Conservation (phyloP, 2,113 vertebrate species). For the Phocoena phocoena region DNA sequence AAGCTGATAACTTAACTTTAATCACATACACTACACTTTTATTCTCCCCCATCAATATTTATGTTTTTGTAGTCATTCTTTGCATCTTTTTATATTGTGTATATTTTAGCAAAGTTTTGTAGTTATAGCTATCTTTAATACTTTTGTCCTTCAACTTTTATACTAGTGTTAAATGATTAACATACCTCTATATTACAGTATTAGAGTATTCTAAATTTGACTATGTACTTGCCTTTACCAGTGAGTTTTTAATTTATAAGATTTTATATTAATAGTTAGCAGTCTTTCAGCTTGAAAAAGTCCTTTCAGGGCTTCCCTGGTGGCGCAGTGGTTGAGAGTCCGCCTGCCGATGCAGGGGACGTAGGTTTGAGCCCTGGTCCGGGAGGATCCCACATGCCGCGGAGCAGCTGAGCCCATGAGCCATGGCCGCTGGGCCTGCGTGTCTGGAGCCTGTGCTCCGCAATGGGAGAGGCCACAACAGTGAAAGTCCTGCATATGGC, state of each 20-base stretch:
- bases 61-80: neutral
- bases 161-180: neutral
- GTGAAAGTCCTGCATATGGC: no score
- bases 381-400: no score
- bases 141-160: neutral
- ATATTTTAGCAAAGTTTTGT: neutral
- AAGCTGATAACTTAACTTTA: neutral
- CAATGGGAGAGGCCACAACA: no score
- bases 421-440: no score
- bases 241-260: neutral
- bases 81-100: neutral
- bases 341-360: no score
- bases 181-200: neutral
- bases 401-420: no score
- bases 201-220: neutral
- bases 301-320: no score
- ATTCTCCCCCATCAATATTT: neutral
- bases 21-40: neutral
- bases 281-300: neutral
- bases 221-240: neutral
- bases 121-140: neutral
- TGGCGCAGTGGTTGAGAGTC: no score
- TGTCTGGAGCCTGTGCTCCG: accelerated
- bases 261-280: neutral
- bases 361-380: no score